These are phyloP conservation scores for Spilarctia lutea DNA, from an alignment of 2,888 invertebrate genomes.

Conservation along the genomic window DNA sequence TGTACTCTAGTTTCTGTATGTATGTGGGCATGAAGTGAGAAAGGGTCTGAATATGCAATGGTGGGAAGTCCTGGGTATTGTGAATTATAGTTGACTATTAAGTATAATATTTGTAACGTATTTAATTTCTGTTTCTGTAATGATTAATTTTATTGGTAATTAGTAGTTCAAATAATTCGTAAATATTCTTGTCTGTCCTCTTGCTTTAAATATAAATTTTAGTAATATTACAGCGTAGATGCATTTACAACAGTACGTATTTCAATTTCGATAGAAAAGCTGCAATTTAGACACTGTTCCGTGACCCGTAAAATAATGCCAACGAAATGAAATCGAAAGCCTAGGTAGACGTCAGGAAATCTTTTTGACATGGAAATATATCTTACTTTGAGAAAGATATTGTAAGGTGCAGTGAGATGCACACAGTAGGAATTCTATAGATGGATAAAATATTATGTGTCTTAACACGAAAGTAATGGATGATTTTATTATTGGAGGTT, in stretches of 20 bases:
- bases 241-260: background rate
- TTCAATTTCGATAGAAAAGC: background rate
- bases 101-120: background rate
- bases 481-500: background rate
- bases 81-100: background rate
- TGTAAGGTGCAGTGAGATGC: background rate
- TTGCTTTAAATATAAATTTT: background rate
- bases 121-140: too few species aligned
- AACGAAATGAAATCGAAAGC: conserved; percentile 27
- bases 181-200: too few species aligned
- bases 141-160: too few species aligned
- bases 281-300: background rate
- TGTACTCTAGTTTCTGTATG: background rate
- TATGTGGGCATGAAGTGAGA: background rate
- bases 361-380: conserved; percentile 28
- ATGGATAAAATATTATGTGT: background rate
- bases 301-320: conserved; percentile 1
- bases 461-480: background rate
- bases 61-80: background rate
- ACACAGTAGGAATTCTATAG: background rate
- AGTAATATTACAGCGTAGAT: background rate
- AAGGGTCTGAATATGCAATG: conserved; percentile 8
- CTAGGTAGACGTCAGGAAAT: conserved; percentile 23
- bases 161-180: too few species aligned
- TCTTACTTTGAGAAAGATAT: background rate